These are phyloP conservation scores for Ranitomeya imitator DNA, from an alignment of 2,113 vertebrate genomes.

Conservation along the genomic window DNA sequence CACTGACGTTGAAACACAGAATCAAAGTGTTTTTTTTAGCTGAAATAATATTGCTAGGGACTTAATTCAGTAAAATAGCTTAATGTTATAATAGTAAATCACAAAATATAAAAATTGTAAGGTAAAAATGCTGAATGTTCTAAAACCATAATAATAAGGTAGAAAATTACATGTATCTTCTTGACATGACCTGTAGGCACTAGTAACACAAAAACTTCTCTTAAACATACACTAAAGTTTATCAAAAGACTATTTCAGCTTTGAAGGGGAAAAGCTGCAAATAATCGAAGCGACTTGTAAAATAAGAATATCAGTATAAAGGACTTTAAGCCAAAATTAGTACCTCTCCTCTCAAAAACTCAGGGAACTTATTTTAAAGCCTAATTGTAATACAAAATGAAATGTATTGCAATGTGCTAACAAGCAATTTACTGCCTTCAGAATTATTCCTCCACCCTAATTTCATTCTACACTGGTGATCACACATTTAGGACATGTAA, in stretches of 20 bases:
- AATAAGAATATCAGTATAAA: not conserved
- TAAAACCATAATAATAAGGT: not conserved
- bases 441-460: too few species aligned
- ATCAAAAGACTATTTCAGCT: not conserved
- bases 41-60: not conserved
- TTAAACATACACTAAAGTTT: not conserved
- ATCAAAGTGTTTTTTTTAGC: not conserved
- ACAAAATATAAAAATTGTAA: not conserved
- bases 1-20: not conserved
- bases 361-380: too few species aligned
- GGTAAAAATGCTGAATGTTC: constrained; percentile 5
- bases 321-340: not conserved
- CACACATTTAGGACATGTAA: too few species aligned
- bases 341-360: not conserved
- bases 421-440: too few species aligned
- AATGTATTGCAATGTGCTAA: too few species aligned
- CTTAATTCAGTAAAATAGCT: too few species aligned
- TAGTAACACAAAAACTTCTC: not conserved
- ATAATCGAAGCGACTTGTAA: not conserved
- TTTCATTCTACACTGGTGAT: too few species aligned
- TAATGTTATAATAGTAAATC: not conserved
- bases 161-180: constrained; percentile 11
- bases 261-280: not conserved
- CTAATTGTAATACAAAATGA: too few species aligned
- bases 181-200: not conserved